Evolutionary conservation across 2,888 invertebrate genomes (phyloP).

Genomic region (Acronicta alni): DNA sequence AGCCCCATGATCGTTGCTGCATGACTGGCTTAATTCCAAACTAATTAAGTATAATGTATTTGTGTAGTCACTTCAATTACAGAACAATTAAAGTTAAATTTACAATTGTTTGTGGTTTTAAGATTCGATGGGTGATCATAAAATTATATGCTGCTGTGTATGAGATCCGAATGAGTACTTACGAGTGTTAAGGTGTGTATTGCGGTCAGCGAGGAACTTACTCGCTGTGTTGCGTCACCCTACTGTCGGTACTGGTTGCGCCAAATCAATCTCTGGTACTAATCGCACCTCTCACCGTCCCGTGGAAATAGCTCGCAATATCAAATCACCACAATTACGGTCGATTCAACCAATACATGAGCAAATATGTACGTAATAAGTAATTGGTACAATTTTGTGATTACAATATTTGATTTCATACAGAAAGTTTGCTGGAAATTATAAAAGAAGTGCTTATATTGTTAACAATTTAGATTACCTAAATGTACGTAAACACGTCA

Average conservation of each 20-base stretch:
- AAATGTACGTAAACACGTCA: neutral
- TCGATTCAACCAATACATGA: constrained; percentile 51
- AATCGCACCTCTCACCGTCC: constrained; percentile 74
- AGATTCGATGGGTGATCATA: constrained; percentile 57
- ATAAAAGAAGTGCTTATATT: too few species aligned
- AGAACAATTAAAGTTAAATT: constrained; percentile 44
- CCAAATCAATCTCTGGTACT: constrained; percentile 80
- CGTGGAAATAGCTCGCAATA: constrained; percentile 67
- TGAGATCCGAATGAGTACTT: constrained; percentile 68
- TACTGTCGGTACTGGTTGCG: constrained; percentile 74
- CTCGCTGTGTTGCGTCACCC: constrained; percentile 69
- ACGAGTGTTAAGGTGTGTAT: constrained; percentile 71
- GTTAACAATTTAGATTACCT: too few species aligned
- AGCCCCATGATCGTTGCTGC: constrained; percentile 55
- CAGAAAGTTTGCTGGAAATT: too few species aligned
- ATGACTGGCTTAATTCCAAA: constrained; percentile 51
- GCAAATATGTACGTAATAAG: constrained; percentile 44
- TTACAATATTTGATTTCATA: constrained; percentile 3
- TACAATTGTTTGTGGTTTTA: constrained; percentile 51
- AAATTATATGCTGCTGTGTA: constrained; percentile 59
- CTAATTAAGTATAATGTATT: constrained; percentile 61
- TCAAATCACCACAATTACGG: constrained; percentile 57
- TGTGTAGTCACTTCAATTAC: constrained; percentile 56
- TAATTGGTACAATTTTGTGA: constrained; percentile 37
- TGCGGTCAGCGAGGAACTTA: constrained; percentile 75